Percentiles rank a stretch among this genome's conserved stretches.
Conservation (phyloP, 92 coral and sea anemone species). For the Isaurus tuberculatus region DNA sequence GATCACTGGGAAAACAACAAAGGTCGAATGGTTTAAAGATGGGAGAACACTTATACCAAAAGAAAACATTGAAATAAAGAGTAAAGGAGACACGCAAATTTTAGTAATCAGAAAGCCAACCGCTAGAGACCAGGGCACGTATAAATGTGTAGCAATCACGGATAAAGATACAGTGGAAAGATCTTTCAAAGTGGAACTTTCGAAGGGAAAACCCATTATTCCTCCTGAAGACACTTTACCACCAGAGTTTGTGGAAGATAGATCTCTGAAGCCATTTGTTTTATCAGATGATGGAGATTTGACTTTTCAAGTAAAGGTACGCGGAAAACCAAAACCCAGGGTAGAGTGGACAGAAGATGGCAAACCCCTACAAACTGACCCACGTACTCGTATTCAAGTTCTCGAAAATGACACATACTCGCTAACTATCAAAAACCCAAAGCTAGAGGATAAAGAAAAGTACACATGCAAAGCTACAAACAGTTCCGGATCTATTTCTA, state of each 20-base stretch:
- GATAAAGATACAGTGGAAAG: constrained; percentile 63
- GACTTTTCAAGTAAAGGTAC: constrained; percentile 75
- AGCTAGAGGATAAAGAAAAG: constrained; percentile 59
- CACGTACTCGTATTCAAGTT: constrained; percentile 60
- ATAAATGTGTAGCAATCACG: constrained; percentile 80
- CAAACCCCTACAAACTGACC: constrained; percentile 23
- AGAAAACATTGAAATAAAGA: constrained; percentile 6
- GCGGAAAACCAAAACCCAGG: constrained; percentile 84
- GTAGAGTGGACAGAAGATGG: constrained; percentile 86
- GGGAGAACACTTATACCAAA: constrained; percentile 27
- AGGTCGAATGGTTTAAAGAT: constrained; percentile 67
- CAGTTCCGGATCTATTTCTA: constrained; percentile 62
- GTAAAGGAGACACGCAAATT: constrained; percentile 65
- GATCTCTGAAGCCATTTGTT: constrained; percentile 52
- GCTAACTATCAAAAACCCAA: constrained; percentile 56
- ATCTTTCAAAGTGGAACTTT: constrained; percentile 38
- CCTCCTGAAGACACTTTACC: constrained; percentile 34
- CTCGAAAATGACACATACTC: constrained; percentile 52
- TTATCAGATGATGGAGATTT: constrained; percentile 67
- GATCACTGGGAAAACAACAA: constrained; percentile 57
- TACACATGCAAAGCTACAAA: constrained; percentile 81
- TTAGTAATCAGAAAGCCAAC: constrained; percentile 74
- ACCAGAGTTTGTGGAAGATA: constrained; percentile 85
- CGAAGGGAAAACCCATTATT: constrained; percentile 4
- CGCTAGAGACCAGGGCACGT: constrained; percentile 78